Percentiles rank a stretch among this genome's conserved stretches.
Conservation (phyloP, 2,888 invertebrate species). For the Homarus gammarus region DNA sequence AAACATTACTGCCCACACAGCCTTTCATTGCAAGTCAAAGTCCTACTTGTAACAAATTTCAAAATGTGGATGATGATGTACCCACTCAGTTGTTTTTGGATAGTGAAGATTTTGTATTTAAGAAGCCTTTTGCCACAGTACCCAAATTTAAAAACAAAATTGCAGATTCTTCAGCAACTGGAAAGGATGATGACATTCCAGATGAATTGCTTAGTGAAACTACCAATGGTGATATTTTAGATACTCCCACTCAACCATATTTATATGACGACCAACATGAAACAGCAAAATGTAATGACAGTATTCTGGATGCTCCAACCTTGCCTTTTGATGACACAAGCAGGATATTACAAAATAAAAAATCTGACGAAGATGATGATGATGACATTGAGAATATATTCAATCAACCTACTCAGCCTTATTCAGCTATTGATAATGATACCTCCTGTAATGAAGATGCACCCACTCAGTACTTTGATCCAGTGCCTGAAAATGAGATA, state of each 20-base stretch:
- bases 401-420: slow-evolving; percentile 42
- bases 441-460: background rate
- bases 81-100: slow-evolving; percentile 33
- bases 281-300: background rate
- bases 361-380: background rate
- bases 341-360: background rate
- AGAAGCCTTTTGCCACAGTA: slow-evolving; percentile 40
- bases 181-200: slow-evolving; percentile 14
- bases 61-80: slow-evolving; percentile 34
- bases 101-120: slow-evolving; percentile 12
- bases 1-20: slow-evolving; percentile 15
- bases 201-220: background rate
- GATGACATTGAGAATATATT: slow-evolving; percentile 48
- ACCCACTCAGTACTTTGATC: background rate
- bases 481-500: background rate
- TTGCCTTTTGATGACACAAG: slow-evolving; percentile 9
- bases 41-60: background rate
- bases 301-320: slow-evolving; percentile 1
- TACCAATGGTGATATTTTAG: background rate
- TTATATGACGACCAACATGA: slow-evolving; percentile 1
- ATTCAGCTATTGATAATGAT: background rate
- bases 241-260: slow-evolving; percentile 49
- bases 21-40: background rate
- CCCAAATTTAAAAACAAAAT: slow-evolving; percentile 39
- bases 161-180: background rate